A percentile compares a stretch with the other conserved stretches of the same genome.
These are phyloP conservation scores for Lottia gigantea DNA, from an alignment of 2,888 invertebrate species.

Conservation along the genomic window DNA sequence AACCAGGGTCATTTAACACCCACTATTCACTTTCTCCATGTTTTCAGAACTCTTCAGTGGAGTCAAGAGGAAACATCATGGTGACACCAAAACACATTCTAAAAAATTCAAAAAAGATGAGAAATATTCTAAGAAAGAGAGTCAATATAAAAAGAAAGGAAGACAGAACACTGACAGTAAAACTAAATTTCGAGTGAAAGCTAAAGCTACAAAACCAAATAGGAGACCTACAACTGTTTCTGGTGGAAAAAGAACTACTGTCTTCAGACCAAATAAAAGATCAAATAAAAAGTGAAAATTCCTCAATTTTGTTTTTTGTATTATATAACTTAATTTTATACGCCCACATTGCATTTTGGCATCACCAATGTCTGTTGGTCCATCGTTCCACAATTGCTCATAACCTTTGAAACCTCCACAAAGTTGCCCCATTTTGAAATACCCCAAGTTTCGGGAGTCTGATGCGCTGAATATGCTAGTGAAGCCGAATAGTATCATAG, in stretches of 20 bases:
- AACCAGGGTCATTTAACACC: too few relatives aligned
- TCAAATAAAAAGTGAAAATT: conserved; percentile 24
- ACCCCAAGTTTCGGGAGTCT: too few relatives aligned
- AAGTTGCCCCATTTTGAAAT: too few relatives aligned
- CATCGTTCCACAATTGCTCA: too few relatives aligned
- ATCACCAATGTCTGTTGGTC: too few relatives aligned
- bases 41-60: conserved; percentile 1
- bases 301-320: too few relatives aligned
- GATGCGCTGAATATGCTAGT: too few relatives aligned
- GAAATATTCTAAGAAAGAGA: conserved; percentile 7
- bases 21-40: too few relatives aligned
- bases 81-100: not conserved
- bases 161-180: not conserved
- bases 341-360: too few relatives aligned
- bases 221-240: conserved; percentile 16
- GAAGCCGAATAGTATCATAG: too few relatives aligned
- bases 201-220: conserved; percentile 14
- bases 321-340: too few relatives aligned
- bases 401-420: too few relatives aligned
- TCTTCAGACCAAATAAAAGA: conserved; percentile 21
- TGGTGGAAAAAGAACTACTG: conserved; percentile 18
- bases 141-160: not conserved
- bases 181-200: conserved; percentile 16
- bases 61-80: conserved; percentile 22
- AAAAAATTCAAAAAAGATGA: conserved; percentile 13